Evolutionary conservation across 2,888 invertebrate genomes (phyloP).

Genomic region (Leuctra nigra): DNA sequence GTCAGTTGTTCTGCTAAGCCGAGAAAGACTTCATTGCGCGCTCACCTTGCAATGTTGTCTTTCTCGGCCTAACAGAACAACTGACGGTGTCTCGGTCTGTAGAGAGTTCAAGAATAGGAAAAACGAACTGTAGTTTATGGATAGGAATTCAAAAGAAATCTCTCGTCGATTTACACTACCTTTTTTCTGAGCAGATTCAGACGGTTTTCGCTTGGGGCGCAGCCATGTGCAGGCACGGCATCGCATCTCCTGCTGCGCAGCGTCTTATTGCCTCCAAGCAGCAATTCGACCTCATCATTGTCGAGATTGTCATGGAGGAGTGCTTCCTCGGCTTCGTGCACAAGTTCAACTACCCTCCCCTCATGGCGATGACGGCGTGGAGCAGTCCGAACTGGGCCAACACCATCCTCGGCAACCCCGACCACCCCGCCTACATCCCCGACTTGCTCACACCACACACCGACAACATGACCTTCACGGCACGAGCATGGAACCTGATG

Average conservation of each 20-base stretch:
- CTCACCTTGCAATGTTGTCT: too few species aligned
- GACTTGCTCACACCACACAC: conserved; percentile 14
- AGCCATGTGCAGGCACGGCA: conserved; percentile 4
- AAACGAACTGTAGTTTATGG: too few species aligned
- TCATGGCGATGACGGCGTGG: conserved; percentile 25
- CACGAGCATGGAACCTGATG: conserved; percentile 23
- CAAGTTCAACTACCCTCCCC: conserved; percentile 21
- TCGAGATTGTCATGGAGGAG: conserved; percentile 19
- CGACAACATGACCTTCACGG: conserved; percentile 25
- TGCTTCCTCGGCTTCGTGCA: conserved; percentile 23
- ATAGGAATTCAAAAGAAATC: too few species aligned
- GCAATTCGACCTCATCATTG: conserved; percentile 22
- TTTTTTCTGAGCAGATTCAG: not conserved
- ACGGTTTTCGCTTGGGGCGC: not conserved
- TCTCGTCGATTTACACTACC: too few species aligned
- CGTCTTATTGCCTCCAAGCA: conserved; percentile 6
- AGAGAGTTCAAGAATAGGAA: too few species aligned
- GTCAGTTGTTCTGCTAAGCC: too few species aligned
- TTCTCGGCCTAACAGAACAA: too few species aligned
- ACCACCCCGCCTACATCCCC: conserved; percentile 21
- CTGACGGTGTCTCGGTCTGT: too few species aligned
- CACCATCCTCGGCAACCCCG: conserved; percentile 21
- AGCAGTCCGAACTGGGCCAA: conserved; percentile 21
- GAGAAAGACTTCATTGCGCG: too few species aligned
- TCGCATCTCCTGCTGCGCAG: conserved; percentile 13